phyloP scores from a whole-genome alignment of 2,888 invertebrate genomes.

The Pachymerium ferrugineum region DNA sequence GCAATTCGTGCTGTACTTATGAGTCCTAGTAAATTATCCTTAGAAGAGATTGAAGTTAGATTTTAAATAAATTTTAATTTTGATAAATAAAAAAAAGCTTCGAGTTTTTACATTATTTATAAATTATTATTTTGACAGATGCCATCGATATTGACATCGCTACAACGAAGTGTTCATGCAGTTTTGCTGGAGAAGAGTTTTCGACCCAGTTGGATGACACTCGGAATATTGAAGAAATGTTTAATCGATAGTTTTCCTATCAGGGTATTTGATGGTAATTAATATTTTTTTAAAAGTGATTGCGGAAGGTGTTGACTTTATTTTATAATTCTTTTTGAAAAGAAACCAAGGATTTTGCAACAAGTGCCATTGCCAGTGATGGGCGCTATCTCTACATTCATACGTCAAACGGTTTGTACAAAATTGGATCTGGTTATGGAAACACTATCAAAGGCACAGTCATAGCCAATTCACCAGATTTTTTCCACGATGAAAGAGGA shows the following conservation, averaged over 20 bases:
- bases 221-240: conserved; percentile 53
- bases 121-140: conserved; percentile 53
- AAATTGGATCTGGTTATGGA: conserved; percentile 91
- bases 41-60: conserved; percentile 69
- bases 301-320: not conserved
- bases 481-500: conserved; percentile 69
- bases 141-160: conserved; percentile 73
- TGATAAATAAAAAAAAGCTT: no score
- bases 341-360: not conserved
- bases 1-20: conserved; percentile 82
- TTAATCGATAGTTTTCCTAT: conserved; percentile 32
- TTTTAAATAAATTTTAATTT: not conserved
- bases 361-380: conserved; percentile 66
- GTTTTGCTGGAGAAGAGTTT: conserved; percentile 76
- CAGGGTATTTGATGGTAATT: conserved; percentile 28
- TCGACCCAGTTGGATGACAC: conserved; percentile 80
- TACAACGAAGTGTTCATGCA: conserved; percentile 84
- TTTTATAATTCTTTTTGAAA: not conserved
- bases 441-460: conserved; percentile 88
- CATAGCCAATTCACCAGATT: conserved; percentile 75
- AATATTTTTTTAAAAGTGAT: not conserved
- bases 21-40: conserved; percentile 69
- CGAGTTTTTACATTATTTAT: not conserved
- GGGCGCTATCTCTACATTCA: conserved; percentile 85
- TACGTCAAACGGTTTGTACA: conserved; percentile 68